A percentile compares a stretch with the other conserved stretches of the same genome.
Conservation (phyloP, 2,888 invertebrate species). For the Notodonta dromedarius region DNA sequence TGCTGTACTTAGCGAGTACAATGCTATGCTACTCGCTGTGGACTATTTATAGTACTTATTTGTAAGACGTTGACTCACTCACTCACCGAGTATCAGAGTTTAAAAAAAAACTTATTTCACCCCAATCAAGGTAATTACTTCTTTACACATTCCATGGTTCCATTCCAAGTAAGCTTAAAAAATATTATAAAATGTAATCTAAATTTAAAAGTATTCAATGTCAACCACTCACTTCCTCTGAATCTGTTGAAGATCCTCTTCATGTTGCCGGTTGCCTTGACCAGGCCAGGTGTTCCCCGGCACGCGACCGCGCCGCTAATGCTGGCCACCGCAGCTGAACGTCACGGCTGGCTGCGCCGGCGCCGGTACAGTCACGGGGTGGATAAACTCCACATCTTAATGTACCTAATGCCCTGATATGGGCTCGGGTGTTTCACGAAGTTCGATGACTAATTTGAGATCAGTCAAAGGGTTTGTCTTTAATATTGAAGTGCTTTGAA, state of each 20-base stretch:
- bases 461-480: slow-evolving; percentile 19
- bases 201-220: not conserved
- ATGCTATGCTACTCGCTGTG: too few species aligned
- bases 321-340: slow-evolving; percentile 44
- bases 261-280: slow-evolving; percentile 45
- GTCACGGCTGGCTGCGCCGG: slow-evolving; percentile 60
- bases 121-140: too few species aligned
- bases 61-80: too few species aligned
- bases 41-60: too few species aligned
- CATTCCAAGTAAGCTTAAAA: too few species aligned
- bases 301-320: slow-evolving; percentile 66
- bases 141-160: too few species aligned
- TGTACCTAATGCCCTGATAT: slow-evolving; percentile 36
- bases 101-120: too few species aligned
- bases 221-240: slow-evolving; percentile 65
- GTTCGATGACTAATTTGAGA: slow-evolving; percentile 34
- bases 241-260: slow-evolving; percentile 69
- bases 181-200: too few species aligned
- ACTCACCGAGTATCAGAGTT: too few species aligned
- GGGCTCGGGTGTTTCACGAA: slow-evolving; percentile 30
- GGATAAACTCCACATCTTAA: slow-evolving; percentile 61
- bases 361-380: slow-evolving; percentile 66
- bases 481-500: not conserved
- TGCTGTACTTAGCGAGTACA: too few species aligned
- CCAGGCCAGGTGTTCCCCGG: slow-evolving; percentile 50